Percentiles rank a stretch among this genome's conserved stretches.
Evolutionary conservation across 2,113 vertebrate species (phyloP).

Genomic region (Anas platyrhynchos): DNA sequence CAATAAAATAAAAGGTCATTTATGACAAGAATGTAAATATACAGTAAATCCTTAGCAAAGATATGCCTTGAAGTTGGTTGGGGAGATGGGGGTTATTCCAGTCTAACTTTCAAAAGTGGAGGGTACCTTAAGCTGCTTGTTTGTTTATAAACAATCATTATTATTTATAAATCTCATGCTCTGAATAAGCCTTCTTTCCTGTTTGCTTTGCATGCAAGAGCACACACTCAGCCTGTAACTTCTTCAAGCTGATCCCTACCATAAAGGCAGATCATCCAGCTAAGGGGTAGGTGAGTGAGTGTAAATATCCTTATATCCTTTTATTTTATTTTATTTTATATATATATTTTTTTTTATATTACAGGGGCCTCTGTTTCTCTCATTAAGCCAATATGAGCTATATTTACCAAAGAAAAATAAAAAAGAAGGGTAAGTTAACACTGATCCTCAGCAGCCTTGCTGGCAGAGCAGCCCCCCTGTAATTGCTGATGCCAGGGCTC

Average conservation of each 20-base stretch:
- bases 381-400: neutral
- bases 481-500: neutral
- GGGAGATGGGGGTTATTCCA: neutral
- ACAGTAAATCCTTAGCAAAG: slow-evolving; percentile 47
- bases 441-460: neutral
- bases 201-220: neutral
- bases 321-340: neutral
- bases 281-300: fast-evolving
- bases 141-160: slow-evolving; percentile 39
- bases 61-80: neutral
- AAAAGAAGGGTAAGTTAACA: neutral
- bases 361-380: neutral
- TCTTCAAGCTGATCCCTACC: neutral
- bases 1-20: slow-evolving; percentile 74
- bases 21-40: slow-evolving; percentile 68
- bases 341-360: neutral
- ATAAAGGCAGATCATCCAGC: neutral
- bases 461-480: neutral
- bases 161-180: neutral
- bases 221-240: neutral
- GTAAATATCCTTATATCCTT: neutral
- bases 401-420: neutral
- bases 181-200: neutral
- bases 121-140: slow-evolving; percentile 12
- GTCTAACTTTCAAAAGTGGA: neutral